Conservation (phyloP, 2,113 vertebrate genomes). For the Cebus imitator region DNA sequence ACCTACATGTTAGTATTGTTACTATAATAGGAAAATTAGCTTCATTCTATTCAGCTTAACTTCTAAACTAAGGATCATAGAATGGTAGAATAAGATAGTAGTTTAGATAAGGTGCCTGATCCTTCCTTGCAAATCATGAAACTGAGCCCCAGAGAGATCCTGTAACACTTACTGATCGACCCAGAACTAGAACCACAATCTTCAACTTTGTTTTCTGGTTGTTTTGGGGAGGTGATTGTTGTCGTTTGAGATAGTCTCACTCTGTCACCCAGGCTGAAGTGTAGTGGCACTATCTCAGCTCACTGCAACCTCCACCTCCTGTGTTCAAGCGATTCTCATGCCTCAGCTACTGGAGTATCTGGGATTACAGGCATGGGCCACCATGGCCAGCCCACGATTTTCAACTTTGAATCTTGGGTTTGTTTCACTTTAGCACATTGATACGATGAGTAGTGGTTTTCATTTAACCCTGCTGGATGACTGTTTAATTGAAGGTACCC, state of each 20-base stretch:
- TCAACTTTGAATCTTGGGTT: not conserved
- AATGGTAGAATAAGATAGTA: not conserved
- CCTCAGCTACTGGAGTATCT: no score
- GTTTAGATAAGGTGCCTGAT: not conserved
- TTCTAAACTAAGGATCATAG: not conserved
- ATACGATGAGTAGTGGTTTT: not conserved
- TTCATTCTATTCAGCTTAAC: not conserved
- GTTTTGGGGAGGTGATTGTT: no score
- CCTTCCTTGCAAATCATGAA: not conserved
- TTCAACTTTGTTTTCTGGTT: not conserved
- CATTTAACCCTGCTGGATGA: not conserved
- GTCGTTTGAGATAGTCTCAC: no score
- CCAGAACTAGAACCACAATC: not conserved
- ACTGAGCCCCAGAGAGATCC: not conserved
- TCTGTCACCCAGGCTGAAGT: no score
- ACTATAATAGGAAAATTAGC: not conserved
- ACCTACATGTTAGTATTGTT: not conserved
- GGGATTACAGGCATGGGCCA: no score
- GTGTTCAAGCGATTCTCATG: no score
- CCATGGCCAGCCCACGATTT: not conserved
- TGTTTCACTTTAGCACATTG: not conserved
- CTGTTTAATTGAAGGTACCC: not conserved
- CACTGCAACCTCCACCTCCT: no score
- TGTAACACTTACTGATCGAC: no score
- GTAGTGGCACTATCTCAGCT: no score